Conservation (phyloP, 2,888 invertebrate genomes). For the Pantelozetes paolii region DNA sequence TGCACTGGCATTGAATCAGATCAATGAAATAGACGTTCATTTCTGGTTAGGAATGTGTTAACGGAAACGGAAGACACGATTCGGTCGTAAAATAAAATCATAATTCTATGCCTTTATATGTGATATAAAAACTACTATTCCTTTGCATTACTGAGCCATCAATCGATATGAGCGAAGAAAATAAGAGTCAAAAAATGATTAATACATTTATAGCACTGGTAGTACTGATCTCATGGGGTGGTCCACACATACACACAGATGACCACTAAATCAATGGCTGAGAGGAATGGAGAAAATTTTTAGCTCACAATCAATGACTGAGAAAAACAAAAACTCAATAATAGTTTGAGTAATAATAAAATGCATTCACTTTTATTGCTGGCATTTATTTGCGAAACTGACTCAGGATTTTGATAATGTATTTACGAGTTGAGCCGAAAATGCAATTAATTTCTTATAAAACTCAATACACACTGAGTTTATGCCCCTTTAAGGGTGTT, state of each 20-base stretch:
- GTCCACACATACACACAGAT: conserved; percentile 28
- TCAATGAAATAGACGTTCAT: neutral
- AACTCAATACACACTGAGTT: neutral
- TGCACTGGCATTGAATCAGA: neutral
- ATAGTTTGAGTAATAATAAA: conserved; percentile 22
- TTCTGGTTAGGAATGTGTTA: neutral
- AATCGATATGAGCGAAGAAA: neutral
- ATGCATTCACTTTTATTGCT: conserved; percentile 28
- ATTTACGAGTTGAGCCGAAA: neutral
- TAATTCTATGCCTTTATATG: neutral
- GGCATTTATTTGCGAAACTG: neutral
- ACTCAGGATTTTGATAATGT: neutral
- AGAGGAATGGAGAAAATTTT: too few species aligned
- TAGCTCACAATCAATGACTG: too few species aligned
- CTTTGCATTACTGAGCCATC: neutral
- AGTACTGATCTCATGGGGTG: conserved; percentile 1
- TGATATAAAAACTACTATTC: neutral
- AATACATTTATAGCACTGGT: conserved; percentile 3
- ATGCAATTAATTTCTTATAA: conserved; percentile 19
- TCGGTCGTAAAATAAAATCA: neutral
- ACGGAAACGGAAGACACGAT: conserved; percentile 3
- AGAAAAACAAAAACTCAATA: conserved; percentile 25
- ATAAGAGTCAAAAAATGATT: conserved; percentile 10
- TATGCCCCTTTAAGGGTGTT: too few species aligned
- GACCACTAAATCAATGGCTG: conserved; percentile 26